Percentiles rank a stretch among this genome's conserved stretches.
These are phyloP conservation scores for Bovichtus diacanthus DNA, from an alignment of 2,797 vertebrate species.

Conservation along the genomic window DNA sequence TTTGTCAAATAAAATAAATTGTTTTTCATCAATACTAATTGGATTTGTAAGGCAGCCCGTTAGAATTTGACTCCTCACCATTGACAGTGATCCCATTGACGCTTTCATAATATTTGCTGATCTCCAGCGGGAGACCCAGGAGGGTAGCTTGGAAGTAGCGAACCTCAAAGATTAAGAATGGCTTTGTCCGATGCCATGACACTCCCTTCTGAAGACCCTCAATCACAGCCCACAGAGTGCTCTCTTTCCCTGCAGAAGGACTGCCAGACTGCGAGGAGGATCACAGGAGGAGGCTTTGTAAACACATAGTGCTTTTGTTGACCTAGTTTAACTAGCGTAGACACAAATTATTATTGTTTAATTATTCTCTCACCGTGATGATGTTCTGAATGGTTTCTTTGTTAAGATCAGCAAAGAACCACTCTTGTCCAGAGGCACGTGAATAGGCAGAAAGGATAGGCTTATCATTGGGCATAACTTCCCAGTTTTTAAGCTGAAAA, in stretches of 20 bases:
- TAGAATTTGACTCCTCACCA: slow-evolving; percentile 69
- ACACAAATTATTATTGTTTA: background rate
- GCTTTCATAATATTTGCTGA: slow-evolving; percentile 82
- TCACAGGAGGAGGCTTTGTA: slow-evolving; percentile 19
- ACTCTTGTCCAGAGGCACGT: slow-evolving; percentile 87
- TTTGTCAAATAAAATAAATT: background rate
- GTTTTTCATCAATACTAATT: background rate
- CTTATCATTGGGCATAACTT: slow-evolving; percentile 79
- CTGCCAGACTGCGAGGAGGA: slow-evolving; percentile 70
- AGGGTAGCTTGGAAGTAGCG: slow-evolving; percentile 83
- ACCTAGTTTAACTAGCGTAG: background rate
- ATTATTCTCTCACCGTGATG: slow-evolving; percentile 80
- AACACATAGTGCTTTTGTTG: background rate
- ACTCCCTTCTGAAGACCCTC: slow-evolving; percentile 74
- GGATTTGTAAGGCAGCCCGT: accelerated
- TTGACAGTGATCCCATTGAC: slow-evolving; percentile 79
- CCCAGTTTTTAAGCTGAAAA: slow-evolving; percentile 87
- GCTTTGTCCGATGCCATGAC: slow-evolving; percentile 78
- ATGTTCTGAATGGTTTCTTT: slow-evolving; percentile 79
- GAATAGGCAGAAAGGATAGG: slow-evolving; percentile 80
- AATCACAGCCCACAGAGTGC: slow-evolving; percentile 70
- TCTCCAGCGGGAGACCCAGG: slow-evolving; percentile 86
- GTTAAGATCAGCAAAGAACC: slow-evolving; percentile 80
- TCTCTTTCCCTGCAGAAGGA: slow-evolving; percentile 71
- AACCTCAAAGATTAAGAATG: slow-evolving; percentile 79